These are phyloP conservation scores for Dasysyrphus tricinctus DNA, from an alignment of 2,888 invertebrate genomes.

Conservation along the genomic window DNA sequence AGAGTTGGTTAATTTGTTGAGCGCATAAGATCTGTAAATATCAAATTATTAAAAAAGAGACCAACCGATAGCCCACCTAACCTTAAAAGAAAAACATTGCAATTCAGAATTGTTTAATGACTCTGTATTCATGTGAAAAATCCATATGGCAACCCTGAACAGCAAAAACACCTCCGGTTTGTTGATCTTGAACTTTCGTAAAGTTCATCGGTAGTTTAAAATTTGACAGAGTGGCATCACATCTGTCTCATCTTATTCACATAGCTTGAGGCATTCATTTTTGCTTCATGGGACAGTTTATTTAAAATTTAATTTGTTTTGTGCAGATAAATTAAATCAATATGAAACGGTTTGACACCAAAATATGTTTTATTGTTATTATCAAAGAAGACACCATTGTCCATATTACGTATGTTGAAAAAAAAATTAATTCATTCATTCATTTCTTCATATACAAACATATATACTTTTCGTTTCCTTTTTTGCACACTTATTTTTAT, in stretches of 20 bases:
- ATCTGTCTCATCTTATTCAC: not conserved
- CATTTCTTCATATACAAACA: not conserved
- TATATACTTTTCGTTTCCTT: not conserved
- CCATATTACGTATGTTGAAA: not conserved
- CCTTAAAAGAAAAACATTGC: too few relatives aligned
- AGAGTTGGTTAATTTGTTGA: too few relatives aligned
- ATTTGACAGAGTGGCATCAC: constrained; percentile 16
- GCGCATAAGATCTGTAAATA: too few relatives aligned
- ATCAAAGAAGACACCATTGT: not conserved
- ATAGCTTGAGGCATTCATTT: not conserved
- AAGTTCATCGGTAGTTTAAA: constrained; percentile 23
- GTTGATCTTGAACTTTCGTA: constrained; percentile 10
- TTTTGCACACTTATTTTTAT: not conserved
- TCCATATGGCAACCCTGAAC: too few relatives aligned
- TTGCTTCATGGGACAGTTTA: constrained; percentile 25
- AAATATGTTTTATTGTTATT: not conserved
- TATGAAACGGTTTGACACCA: constrained; percentile 13
- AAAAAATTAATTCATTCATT: constrained; percentile 8
- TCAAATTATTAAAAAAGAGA: too few relatives aligned
- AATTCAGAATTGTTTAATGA: too few relatives aligned
- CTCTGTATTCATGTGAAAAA: not conserved
- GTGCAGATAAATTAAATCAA: constrained; percentile 32
- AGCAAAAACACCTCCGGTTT: not conserved
- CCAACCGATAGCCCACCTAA: too few relatives aligned
- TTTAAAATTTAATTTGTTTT: constrained; percentile 28